Evolutionary conservation across 2,113 vertebrate species (phyloP).

Genomic region (Oxyura jamaicensis): DNA sequence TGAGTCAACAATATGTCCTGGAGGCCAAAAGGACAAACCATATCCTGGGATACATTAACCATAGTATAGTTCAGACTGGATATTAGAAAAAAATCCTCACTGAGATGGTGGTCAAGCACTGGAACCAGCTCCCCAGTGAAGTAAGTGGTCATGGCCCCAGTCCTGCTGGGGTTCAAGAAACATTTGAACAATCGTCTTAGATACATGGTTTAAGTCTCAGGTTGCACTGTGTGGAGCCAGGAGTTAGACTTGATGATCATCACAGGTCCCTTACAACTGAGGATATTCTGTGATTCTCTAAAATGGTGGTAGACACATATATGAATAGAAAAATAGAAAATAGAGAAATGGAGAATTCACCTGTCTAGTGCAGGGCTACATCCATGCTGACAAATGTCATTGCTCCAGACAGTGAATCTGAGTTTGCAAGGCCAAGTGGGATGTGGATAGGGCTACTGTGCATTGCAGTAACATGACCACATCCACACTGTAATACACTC

Average conservation of each 20-base stretch:
- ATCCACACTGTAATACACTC: neutral
- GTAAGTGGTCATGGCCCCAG: neutral
- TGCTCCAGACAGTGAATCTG: neutral
- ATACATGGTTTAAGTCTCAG: neutral
- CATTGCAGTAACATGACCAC: neutral
- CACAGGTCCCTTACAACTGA: neutral
- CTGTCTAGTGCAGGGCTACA: neutral
- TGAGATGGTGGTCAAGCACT: neutral
- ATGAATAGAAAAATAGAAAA: neutral
- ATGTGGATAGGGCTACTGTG: neutral
- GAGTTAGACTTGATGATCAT: neutral
- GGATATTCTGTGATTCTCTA: neutral
- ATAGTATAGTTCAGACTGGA: neutral
- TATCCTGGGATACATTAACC: neutral
- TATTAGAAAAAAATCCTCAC: neutral
- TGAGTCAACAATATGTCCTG: neutral
- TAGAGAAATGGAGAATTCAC: neutral
- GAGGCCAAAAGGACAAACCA: neutral
- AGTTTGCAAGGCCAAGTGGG: neutral
- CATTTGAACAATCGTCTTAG: neutral
- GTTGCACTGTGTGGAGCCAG: neutral
- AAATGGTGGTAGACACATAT: neutral
- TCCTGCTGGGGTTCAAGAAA: neutral
- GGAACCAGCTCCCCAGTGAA: neutral
- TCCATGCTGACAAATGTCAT: neutral